These are phyloP conservation scores for Meles meles DNA, from an alignment of 2,113 vertebrate species.

Conservation along the genomic window DNA sequence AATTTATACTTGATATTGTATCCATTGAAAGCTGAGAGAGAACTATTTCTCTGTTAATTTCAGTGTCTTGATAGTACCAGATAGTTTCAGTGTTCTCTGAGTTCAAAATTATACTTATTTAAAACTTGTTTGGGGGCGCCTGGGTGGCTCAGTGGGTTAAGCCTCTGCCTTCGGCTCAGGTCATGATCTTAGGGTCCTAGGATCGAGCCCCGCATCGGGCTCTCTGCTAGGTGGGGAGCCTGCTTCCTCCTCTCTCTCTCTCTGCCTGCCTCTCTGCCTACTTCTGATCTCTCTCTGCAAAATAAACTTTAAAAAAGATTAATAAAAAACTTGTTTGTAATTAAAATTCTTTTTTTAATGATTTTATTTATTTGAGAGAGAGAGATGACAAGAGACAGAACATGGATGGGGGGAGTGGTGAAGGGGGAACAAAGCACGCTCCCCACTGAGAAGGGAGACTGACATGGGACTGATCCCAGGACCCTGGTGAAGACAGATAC, in stretches of 20 bases:
- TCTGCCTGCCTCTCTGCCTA: too few relatives aligned
- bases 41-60: not conserved
- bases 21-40: not conserved
- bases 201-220: too few relatives aligned
- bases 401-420: too few relatives aligned
- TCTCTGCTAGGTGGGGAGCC: too few relatives aligned
- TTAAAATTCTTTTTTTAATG: not conserved
- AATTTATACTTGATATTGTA: not conserved
- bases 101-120: not conserved
- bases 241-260: too few relatives aligned
- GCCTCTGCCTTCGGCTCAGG: too few relatives aligned
- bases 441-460: not conserved
- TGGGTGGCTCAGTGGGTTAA: too few relatives aligned
- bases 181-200: too few relatives aligned
- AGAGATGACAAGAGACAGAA: not conserved
- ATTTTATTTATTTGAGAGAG: not conserved
- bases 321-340: not conserved
- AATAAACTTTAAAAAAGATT: too few relatives aligned
- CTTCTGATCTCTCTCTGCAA: too few relatives aligned
- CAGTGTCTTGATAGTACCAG: not conserved
- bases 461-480: not conserved
- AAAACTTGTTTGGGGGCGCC: not conserved
- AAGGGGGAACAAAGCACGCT: not conserved
- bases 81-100: not conserved
- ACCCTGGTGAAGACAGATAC: not conserved